A percentile compares a stretch with the other conserved stretches of the same genome.
Conservation (phyloP, 1,140 invertebrate species). For the Hestina assimilis region DNA sequence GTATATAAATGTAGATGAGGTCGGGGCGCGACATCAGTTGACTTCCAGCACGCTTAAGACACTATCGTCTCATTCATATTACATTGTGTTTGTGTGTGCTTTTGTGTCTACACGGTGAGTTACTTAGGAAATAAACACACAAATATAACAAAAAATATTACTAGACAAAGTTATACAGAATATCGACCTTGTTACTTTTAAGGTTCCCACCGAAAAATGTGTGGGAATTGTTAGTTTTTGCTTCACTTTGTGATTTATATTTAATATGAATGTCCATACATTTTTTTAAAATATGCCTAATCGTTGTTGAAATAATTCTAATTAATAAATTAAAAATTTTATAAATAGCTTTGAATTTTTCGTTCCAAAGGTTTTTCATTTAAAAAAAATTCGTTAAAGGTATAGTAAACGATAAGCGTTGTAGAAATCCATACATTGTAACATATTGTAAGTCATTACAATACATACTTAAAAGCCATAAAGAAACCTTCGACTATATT, state of each 20-base stretch:
- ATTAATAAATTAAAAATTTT: conserved; percentile 7
- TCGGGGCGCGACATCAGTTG: conserved; percentile 57
- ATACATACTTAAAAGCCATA: no score
- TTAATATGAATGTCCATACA: no score
- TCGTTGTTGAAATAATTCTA: no score
- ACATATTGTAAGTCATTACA: no score
- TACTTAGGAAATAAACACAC: no score
- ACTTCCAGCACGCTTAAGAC: conserved; percentile 36
- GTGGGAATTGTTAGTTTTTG: conserved; percentile 4
- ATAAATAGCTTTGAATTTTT: background rate
- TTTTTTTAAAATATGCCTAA: no score
- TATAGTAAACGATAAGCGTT: no score
- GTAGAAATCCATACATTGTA: no score
- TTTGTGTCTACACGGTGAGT: conserved; percentile 32
- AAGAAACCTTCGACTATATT: no score
- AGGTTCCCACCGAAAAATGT: conserved; percentile 19
- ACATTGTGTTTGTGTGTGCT: conserved; percentile 47
- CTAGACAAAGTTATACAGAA: conserved; percentile 7
- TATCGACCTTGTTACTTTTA: conserved; percentile 12
- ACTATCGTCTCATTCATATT: conserved; percentile 21
- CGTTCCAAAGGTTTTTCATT: no score
- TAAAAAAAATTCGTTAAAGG: no score
- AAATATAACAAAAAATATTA: conserved; percentile 11
- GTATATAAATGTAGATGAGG: conserved; percentile 55
- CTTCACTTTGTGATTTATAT: background rate